A percentile compares a stretch with the other conserved stretches of the same genome.
phyloP scores from a whole-genome alignment of 2,888 invertebrate species.

The Polydesmus complanatus region DNA sequence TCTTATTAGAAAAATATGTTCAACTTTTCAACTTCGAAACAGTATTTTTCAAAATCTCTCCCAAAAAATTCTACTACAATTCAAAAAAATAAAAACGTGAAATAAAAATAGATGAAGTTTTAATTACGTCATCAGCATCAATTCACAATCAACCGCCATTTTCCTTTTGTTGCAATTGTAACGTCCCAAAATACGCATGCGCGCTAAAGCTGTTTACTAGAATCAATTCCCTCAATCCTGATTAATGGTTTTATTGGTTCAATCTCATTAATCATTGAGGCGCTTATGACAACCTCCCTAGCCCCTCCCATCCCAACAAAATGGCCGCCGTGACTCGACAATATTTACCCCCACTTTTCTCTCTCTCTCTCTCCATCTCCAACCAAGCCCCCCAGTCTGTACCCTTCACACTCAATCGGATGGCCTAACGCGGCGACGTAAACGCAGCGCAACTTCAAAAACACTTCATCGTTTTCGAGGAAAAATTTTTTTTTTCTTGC shows the following conservation, averaged over 20 bases:
- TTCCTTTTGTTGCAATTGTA: neutral
- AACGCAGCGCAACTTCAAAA: neutral
- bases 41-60: no score
- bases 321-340: neutral
- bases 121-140: constrained; percentile 12
- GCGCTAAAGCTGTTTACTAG: constrained; percentile 3
- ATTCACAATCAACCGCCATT: neutral
- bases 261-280: constrained; percentile 17
- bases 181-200: neutral
- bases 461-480: neutral
- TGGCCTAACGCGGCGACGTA: neutral
- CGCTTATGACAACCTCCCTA: constrained; percentile 15
- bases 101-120: constrained; percentile 13
- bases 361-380: neutral
- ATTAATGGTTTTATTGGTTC: constrained; percentile 19
- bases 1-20: no score
- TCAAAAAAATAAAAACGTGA: no score
- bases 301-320: constrained; percentile 2
- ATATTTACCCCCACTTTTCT: neutral
- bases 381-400: neutral
- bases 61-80: no score
- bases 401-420: no score
- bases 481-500: neutral
- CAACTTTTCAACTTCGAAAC: no score
- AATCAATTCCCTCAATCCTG: constrained; percentile 19